phyloP scores from a whole-genome alignment of 2,113 vertebrate genomes.

The Calypte anna region DNA sequence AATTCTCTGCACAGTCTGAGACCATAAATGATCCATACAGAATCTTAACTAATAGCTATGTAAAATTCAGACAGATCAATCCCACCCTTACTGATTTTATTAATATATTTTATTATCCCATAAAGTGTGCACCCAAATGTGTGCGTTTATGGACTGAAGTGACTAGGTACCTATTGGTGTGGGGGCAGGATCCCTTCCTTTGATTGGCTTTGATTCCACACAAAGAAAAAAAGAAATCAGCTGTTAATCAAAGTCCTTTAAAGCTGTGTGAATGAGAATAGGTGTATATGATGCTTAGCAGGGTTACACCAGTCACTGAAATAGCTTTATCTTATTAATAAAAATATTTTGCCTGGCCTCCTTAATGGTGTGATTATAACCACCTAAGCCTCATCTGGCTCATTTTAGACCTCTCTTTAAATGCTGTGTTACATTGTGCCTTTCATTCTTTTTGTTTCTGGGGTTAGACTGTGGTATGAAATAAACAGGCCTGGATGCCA shows the following conservation, averaged over 20 bases:
- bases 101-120: not conserved
- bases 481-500: slow-evolving; percentile 23
- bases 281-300: not conserved
- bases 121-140: not conserved
- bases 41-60: not conserved
- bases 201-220: not conserved
- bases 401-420: not conserved
- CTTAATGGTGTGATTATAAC: no score
- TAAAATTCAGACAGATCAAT: not conserved
- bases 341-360: not conserved
- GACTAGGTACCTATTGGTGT: not conserved
- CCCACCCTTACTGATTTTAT: not conserved
- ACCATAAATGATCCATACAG: not conserved
- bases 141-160: not conserved
- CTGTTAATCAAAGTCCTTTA: not conserved
- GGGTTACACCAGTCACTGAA: not conserved
- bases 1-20: not conserved
- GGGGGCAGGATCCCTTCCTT: not conserved
- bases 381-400: not conserved
- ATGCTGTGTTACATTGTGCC: not conserved
- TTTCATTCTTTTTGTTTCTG: not conserved
- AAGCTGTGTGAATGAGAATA: not conserved
- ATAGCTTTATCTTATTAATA: not conserved
- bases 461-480: not conserved
- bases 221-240: not conserved